A percentile compares a stretch with the other conserved stretches of the same genome.
Evolutionary conservation across 2,888 invertebrate species (phyloP).

Genomic region (Melanchra persicariae): DNA sequence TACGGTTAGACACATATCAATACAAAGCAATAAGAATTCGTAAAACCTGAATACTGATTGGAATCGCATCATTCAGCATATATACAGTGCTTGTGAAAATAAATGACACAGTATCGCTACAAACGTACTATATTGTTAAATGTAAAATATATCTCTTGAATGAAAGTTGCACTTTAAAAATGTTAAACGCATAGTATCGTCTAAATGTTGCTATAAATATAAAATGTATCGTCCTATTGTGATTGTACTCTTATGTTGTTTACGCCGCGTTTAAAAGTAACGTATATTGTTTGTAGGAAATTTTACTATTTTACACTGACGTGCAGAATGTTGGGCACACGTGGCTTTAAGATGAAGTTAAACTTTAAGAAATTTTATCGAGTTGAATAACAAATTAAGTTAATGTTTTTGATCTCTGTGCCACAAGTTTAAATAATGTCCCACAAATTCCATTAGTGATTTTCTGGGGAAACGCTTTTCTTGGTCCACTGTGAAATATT

Average conservation of each 20-base stretch:
- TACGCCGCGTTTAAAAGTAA: conserved; percentile 22
- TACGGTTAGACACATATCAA: conserved; percentile 18
- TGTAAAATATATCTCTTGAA: conserved; percentile 10
- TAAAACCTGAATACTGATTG: conserved; percentile 6
- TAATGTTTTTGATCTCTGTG: not conserved
- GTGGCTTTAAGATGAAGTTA: not conserved
- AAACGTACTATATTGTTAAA: not conserved
- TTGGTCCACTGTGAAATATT: not conserved
- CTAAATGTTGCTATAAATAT: conserved; percentile 46
- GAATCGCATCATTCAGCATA: not conserved
- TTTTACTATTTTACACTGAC: conserved; percentile 41
- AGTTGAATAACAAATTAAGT: not conserved
- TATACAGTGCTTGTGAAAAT: not conserved
- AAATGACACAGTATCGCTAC: not conserved
- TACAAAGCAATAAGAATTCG: conserved; percentile 22
- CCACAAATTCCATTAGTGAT: not conserved
- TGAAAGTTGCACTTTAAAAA: conserved; percentile 31
- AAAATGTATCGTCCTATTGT: conserved; percentile 46
- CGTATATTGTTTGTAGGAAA: conserved; percentile 29
- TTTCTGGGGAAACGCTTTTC: not conserved
- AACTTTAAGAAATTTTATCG: not conserved
- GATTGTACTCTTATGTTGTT: conserved; percentile 40
- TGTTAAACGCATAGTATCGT: conserved; percentile 13
- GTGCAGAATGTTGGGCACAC: conserved; percentile 27
- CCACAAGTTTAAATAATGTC: not conserved